A percentile compares a stretch with the other conserved stretches of the same genome.
phyloP scores from a whole-genome alignment of 2,113 vertebrate genomes.

The Petroica traversi region DNA sequence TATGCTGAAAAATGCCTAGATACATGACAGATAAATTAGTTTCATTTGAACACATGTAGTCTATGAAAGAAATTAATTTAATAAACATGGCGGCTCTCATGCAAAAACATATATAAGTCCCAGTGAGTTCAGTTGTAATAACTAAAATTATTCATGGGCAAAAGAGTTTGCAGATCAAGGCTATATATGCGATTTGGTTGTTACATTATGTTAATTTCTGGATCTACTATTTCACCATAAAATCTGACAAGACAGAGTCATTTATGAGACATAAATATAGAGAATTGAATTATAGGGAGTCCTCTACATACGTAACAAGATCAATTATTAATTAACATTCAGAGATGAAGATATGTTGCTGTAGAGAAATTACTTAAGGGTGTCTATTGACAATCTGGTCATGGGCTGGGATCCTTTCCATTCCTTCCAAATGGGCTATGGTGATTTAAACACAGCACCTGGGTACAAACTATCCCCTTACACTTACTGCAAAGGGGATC shows the following conservation, averaged over 20 bases:
- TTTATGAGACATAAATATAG: slow-evolving; percentile 43
- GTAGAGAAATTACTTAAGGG: slow-evolving; percentile 3
- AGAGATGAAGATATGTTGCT: neutral
- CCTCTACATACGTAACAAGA: slow-evolving; percentile 14
- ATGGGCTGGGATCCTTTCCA: neutral
- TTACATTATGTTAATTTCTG: slow-evolving; percentile 48
- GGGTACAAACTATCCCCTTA: neutral
- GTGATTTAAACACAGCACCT: neutral
- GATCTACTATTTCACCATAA: slow-evolving; percentile 57
- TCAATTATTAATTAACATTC: slow-evolving; percentile 59
- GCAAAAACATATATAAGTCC: slow-evolving; percentile 11
- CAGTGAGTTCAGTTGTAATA: slow-evolving; percentile 33
- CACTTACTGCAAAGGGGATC: neutral
- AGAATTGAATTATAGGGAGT: slow-evolving; percentile 29
- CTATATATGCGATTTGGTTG: slow-evolving; percentile 7
- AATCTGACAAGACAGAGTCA: slow-evolving; percentile 59
- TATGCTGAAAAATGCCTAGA: slow-evolving; percentile 4
- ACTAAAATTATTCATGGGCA: slow-evolving; percentile 47
- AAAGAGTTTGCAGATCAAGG: slow-evolving; percentile 42
- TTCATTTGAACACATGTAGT: neutral
- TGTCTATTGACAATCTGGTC: neutral
- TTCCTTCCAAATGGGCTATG: accelerated
- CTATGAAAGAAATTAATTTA: slow-evolving; percentile 45
- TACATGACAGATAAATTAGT: neutral
- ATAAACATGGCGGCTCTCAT: neutral